Evolutionary conservation across 2,113 vertebrate species (phyloP), one percentile per base, ranked within the genome.

Genomic region (Sialia sialis): DNA sequence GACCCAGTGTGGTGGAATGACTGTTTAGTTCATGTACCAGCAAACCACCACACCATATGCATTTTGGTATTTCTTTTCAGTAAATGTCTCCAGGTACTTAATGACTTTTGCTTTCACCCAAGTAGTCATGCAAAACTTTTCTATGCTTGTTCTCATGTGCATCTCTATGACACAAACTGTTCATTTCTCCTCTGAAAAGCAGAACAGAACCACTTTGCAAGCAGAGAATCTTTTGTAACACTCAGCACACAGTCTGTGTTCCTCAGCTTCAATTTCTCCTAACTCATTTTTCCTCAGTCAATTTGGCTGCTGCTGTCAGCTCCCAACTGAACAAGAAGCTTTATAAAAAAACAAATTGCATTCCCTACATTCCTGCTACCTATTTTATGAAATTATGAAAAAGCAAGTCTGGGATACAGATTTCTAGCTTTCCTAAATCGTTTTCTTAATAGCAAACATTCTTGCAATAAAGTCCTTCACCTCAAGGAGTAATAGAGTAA

Each of bases 281-380:
- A 96, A 87, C 66, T 90, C 55, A n/a, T 87, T 95, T 96, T 79
- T 59, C 78, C 70, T 92, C 86, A 69, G 83, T 82, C 72, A 79
- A 60, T 94, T 95, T 93, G 81, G 73, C 54, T 94, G 76, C 80
- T 91, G 66, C 7, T 87, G 83, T 89, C 86, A 94, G 89, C 70
- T 94, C 87, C 81, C 66, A 52, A 59, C 73, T 74, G 81, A 96
- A 90, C 67, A 73, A 68, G 49, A 34, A 64, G 59, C 43, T 81
- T 90, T 63, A 78, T 74, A 49, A 73, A 79, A 84, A 93, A 84
- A 21, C 22, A 38, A 96, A 91, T 68, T 94, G 87, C 63, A 80
- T 91, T 91, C 52, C 83, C 25, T 49, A 87, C 58, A 21, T n/a
- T 84, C 67, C 52, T 77, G 52, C 26, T 67, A 94, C 79, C 67